phyloP scores from a whole-genome alignment of 1,140 invertebrate species.

The Drosophila pachea region DNA sequence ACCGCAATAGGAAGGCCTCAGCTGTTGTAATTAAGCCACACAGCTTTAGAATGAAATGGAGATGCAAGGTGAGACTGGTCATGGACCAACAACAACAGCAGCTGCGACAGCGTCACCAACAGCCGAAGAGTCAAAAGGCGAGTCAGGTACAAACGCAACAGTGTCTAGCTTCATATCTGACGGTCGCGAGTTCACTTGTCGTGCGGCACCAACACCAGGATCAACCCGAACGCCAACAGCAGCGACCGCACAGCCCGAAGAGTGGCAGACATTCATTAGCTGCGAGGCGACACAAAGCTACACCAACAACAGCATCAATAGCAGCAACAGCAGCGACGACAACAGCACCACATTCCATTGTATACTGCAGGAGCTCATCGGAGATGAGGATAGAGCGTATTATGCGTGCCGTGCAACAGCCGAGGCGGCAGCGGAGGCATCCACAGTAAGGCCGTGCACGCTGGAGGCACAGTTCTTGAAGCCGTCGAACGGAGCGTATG shows the following conservation, averaged over 20 bases:
- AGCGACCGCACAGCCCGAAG: conserved; percentile 21
- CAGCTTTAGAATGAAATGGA: conserved; percentile 79
- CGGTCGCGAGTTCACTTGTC: conserved; percentile 51
- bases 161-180: conserved; percentile 29
- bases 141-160: conserved; percentile 17
- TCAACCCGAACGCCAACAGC: too few relatives aligned
- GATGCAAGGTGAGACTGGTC: conserved; percentile 75
- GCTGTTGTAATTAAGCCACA: conserved; percentile 45
- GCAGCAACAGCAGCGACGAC: conserved; percentile 34
- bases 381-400: conserved; percentile 39
- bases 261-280: conserved; percentile 61
- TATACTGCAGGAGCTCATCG: conserved; percentile 53
- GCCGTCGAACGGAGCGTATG: conserved; percentile 58
- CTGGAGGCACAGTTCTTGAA: conserved; percentile 55
- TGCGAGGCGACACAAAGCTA: conserved; percentile 40
- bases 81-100: conserved; percentile 60
- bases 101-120: conserved; percentile 6
- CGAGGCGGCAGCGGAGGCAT: conserved; percentile 16
- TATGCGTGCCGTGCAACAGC: conserved; percentile 48
- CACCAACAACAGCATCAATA: conserved; percentile 35
- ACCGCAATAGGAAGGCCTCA: neutral
- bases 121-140: conserved; percentile 15
- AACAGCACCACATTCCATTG: conserved; percentile 65
- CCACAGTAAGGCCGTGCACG: conserved; percentile 27
- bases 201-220: conserved; percentile 43